Conservation (phyloP, 2,888 invertebrate genomes). For the Tubulanus polymorphus region DNA sequence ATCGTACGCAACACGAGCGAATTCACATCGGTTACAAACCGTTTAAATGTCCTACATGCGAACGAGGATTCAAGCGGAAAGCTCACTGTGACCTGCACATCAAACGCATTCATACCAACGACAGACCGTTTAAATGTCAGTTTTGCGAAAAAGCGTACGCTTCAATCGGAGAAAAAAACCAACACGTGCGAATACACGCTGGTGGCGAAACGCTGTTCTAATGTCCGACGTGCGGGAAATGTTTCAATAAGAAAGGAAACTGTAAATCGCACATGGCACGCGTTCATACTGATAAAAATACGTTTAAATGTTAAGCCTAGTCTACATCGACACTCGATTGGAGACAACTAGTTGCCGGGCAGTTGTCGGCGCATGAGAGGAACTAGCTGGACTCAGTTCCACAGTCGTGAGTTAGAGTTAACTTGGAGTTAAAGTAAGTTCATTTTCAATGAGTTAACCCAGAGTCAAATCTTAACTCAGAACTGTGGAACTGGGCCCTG, state of each 20-base stretch:
- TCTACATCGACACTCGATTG: too few species aligned
- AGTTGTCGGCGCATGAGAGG: too few species aligned
- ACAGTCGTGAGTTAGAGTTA: too few species aligned
- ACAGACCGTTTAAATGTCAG: background rate
- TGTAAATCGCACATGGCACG: too few species aligned
- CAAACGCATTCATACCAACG: background rate
- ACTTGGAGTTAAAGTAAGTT: too few species aligned
- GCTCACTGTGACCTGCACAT: background rate
- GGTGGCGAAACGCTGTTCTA: background rate
- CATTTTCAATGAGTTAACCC: too few species aligned
- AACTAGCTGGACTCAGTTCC: too few species aligned
- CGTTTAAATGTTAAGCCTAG: background rate
- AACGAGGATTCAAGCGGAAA: background rate
- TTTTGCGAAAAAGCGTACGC: background rate
- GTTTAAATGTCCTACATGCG: background rate
- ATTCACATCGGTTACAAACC: background rate
- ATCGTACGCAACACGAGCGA: background rate
- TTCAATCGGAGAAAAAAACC: background rate
- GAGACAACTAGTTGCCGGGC: too few species aligned
- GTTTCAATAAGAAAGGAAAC: too few species aligned
- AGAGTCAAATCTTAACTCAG: too few species aligned
- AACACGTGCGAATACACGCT: background rate
- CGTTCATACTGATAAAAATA: too few species aligned
- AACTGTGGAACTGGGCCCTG: too few species aligned
- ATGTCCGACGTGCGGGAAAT: background rate